A percentile compares a stretch with the other conserved stretches of the same genome.
phyloP scores from a whole-genome alignment of 2,888 invertebrate species.

The Idaea aversata region DNA sequence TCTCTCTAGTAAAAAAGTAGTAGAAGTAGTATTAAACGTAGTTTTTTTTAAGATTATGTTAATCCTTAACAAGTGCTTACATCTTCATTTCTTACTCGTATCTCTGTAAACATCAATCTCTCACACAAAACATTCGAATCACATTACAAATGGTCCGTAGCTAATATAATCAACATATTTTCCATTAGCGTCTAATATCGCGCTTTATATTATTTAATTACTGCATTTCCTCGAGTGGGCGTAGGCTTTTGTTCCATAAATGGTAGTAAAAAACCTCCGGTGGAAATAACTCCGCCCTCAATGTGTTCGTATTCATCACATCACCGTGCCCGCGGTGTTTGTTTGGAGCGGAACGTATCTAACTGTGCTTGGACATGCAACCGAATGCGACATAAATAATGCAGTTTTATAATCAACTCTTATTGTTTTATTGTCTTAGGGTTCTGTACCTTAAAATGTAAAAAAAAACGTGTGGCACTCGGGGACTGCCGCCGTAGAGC shows the following conservation, averaged over 20 bases:
- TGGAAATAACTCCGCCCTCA: conserved; percentile 41
- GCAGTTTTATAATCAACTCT: conserved; percentile 20
- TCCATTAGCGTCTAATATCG: conserved; percentile 37
- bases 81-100: neutral
- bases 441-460: too few species aligned
- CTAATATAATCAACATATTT: conserved; percentile 25
- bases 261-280: conserved; percentile 47
- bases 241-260: conserved; percentile 51
- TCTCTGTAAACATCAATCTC: neutral
- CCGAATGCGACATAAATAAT: conserved; percentile 32
- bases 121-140: conserved; percentile 3
- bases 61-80: too few species aligned
- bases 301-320: conserved; percentile 53
- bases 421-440: too few species aligned
- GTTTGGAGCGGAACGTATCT: conserved; percentile 36
- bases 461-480: too few species aligned
- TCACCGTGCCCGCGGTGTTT: conserved; percentile 13
- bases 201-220: conserved; percentile 46
- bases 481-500: too few species aligned
- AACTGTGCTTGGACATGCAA: conserved; percentile 54
- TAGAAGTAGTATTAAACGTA: too few species aligned
- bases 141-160: conserved; percentile 17
- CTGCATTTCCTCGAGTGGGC: conserved; percentile 46
- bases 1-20: too few species aligned
- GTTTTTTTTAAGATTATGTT: too few species aligned